Evolutionary conservation across 2,888 invertebrate species (phyloP).

Genomic region (Drosophila dives): DNA sequence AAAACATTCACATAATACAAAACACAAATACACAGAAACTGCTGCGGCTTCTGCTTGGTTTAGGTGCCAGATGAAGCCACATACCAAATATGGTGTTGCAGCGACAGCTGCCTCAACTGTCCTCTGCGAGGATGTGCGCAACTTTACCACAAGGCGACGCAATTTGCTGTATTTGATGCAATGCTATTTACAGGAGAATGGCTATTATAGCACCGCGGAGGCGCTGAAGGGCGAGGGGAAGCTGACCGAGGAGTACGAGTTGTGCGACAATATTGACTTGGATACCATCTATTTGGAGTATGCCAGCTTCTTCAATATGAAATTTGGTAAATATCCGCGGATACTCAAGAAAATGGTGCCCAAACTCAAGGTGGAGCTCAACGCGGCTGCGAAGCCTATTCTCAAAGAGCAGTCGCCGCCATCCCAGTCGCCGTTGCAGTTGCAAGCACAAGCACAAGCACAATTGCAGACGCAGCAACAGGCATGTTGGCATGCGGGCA

Average conservation of each 20-base stretch:
- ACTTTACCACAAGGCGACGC: constrained; percentile 83
- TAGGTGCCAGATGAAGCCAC: constrained; percentile 53
- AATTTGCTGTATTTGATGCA: constrained; percentile 88
- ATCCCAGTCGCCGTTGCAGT: constrained; percentile 10
- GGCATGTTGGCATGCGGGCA: constrained; percentile 14
- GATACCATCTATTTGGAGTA: constrained; percentile 95
- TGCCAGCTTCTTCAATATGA: constrained; percentile 92
- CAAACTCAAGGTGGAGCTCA: constrained; percentile 69
- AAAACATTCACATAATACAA: not conserved
- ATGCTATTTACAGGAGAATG: constrained; percentile 89
- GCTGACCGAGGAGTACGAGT: constrained; percentile 88
- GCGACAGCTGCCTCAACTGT: constrained; percentile 55
- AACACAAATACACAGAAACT: not conserved
- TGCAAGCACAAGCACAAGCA: constrained; percentile 15
- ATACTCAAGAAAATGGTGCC: constrained; percentile 87
- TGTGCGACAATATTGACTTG: constrained; percentile 97
- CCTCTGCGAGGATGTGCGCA: constrained; percentile 81
- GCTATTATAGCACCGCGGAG: constrained; percentile 88
- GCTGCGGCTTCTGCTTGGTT: not conserved
- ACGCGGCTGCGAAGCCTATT: not conserved
- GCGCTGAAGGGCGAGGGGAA: constrained; percentile 90
- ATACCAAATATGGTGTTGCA: constrained; percentile 66
- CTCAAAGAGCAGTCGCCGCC: constrained; percentile 1
- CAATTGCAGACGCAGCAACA: constrained; percentile 30
- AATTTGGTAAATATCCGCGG: constrained; percentile 94